These are phyloP conservation scores for Martes martes DNA, from an alignment of 2,113 vertebrate genomes.

Conservation along the genomic window DNA sequence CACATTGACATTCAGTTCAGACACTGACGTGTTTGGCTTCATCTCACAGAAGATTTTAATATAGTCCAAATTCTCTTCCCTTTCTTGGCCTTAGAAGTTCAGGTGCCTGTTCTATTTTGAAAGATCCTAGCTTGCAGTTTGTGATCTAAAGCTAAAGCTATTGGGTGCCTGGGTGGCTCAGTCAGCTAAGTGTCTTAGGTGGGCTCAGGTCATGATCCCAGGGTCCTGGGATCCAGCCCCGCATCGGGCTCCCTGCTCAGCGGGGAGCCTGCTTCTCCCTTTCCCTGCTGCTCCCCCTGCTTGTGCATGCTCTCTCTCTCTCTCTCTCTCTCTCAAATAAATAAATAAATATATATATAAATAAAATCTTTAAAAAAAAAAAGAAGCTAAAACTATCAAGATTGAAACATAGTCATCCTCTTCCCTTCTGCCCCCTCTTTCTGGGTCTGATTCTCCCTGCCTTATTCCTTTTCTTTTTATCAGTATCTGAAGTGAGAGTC, in stretches of 20 bases:
- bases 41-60: not conserved
- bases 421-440: not conserved
- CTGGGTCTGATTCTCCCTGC: not conserved
- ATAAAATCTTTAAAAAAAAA: too few relatives aligned
- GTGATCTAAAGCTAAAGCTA: not conserved
- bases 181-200: not conserved
- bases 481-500: not conserved
- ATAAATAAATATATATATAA: too few relatives aligned
- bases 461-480: not conserved
- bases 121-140: not conserved
- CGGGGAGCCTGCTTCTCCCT: not conserved
- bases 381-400: not conserved
- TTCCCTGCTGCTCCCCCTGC: too few relatives aligned
- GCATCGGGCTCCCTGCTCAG: not conserved
- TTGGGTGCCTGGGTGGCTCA: not conserved
- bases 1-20: conserved; percentile 15
- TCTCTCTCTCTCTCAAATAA: too few relatives aligned
- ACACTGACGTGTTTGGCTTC: not conserved
- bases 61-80: not conserved
- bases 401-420: not conserved
- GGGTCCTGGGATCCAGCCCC: not conserved
- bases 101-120: not conserved
- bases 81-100: not conserved
- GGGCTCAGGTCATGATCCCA: not conserved
- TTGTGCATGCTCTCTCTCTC: too few relatives aligned